Base-by-base conservation (phyloP, 2,888 invertebrate genomes). In the Pilophorus perplexus region DNA sequence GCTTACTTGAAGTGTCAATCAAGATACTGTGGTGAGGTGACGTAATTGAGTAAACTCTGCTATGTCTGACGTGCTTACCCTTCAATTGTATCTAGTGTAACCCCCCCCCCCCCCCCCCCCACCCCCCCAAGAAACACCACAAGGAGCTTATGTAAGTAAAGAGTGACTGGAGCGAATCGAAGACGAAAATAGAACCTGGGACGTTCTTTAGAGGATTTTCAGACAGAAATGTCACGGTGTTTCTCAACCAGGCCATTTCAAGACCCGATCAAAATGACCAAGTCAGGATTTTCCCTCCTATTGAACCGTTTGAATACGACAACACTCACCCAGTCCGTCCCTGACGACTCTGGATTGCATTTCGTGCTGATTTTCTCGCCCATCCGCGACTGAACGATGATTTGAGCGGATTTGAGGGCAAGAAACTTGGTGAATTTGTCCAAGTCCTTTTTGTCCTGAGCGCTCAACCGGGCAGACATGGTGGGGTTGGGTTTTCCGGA, bases 371-470 rank as follows among this genome's bases (percentile, higher is more conserved):
- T 85, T 78, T 90, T 93, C 74, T 90, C 89, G 20, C 94, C 94
- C 68, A 92, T 84, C 73, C 96, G 83, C 64, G 93, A 92, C 78
- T 95, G 93, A 18, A 96, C 90, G 62, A 96, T 91, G 55, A 94
- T 88, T 79, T 95, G 94, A 28, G 90, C 88, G 62, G 90, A 85
- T 80, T 95, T 95, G 67, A 90, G 79, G 12, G 90, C 88, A 72
- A 95, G 81, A 77, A 90, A 90, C 79, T 90, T 93, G 1, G 89
- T 89, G 77, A 92, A 94, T 78, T 90, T 93, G 74, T 92, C 92
- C 76, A 94, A 80, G 75, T 93, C 93, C 74, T 86, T 87, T 75
- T 84, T 85, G 72, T 88, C 87, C 74, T 85, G 81, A 38, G 70
- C 59, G 16, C 40, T 66, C 8, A 65, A 59, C 22, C 52, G 27